A percentile compares a stretch with the other conserved stretches of the same genome.
Conservation (phyloP, 2,888 invertebrate species). For the Scaptomyza flava region DNA sequence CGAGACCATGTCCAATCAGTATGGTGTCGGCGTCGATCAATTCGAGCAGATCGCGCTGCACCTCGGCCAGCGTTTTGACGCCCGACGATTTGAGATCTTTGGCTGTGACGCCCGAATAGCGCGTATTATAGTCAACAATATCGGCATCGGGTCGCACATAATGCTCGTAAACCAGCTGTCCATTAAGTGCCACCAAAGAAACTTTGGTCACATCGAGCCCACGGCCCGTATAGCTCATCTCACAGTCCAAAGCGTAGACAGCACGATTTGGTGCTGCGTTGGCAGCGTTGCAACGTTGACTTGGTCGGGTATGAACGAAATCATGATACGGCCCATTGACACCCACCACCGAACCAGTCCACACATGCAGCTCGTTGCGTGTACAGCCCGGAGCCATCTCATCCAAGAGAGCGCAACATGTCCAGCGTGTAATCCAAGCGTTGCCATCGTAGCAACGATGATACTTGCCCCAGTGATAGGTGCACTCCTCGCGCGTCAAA, state of each 20-base stretch:
- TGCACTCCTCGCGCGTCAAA: conserved; percentile 90
- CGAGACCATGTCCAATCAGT: conserved; percentile 97
- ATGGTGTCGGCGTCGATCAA: conserved; percentile 93
- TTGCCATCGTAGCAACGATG: conserved; percentile 58
- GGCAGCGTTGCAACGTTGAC: neutral
- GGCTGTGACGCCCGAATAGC: conserved; percentile 95
- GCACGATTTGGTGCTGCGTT: conserved; percentile 6
- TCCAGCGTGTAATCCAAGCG: conserved; percentile 83
- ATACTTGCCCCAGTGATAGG: conserved; percentile 95
- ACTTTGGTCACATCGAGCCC: conserved; percentile 95
- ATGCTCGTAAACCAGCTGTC: conserved; percentile 91
- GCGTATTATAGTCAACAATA: conserved; percentile 97
- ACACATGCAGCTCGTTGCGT: conserved; percentile 89
- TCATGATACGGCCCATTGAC: conserved; percentile 90
- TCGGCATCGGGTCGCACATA: conserved; percentile 92
- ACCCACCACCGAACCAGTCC: conserved; percentile 89
- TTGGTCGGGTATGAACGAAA: conserved; percentile 86
- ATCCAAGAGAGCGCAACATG: conserved; percentile 86
- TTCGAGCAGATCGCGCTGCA: conserved; percentile 93
- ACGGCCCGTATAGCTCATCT: conserved; percentile 96
- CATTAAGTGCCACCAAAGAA: conserved; percentile 91
- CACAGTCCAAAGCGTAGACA: conserved; percentile 96
- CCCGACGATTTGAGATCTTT: conserved; percentile 87
- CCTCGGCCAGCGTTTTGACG: conserved; percentile 89
- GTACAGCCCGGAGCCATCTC: conserved; percentile 87